These are phyloP conservation scores for Trochalopteron elliotii DNA, from an alignment of 2,113 vertebrate genomes.

Conservation along the genomic window DNA sequence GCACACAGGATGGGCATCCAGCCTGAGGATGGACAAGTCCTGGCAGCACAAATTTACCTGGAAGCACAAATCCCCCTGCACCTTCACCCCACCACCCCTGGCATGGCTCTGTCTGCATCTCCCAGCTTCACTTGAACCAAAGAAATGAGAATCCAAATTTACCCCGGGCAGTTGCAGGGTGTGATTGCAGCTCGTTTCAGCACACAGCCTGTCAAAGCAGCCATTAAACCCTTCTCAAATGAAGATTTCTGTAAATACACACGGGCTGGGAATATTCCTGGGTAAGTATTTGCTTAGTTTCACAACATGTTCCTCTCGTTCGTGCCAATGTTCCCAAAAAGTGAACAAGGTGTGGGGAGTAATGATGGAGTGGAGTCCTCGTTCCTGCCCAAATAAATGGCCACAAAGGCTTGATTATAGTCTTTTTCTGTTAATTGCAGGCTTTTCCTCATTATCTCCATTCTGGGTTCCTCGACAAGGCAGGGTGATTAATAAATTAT, in stretches of 20 bases:
- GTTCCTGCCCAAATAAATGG: neutral
- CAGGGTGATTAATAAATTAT: neutral
- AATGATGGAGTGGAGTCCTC: conserved; percentile 33
- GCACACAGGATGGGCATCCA: neutral
- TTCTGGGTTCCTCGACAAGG: neutral
- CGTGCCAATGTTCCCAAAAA: conserved; percentile 47
- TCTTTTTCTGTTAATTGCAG: neutral
- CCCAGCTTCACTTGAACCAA: neutral
- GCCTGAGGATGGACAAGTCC: neutral
- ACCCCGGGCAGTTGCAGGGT: neutral
- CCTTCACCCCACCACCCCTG: neutral
- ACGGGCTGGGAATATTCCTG: neutral
- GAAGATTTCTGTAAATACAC: conserved; percentile 60
- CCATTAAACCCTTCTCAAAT: conserved; percentile 57
- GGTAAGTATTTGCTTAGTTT: conserved; percentile 62
- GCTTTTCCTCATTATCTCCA: neutral
- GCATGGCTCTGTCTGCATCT: neutral
- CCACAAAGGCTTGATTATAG: conserved; percentile 20
- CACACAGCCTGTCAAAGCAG: conserved; percentile 39
- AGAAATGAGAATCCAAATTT: neutral
- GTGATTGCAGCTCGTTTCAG: conserved; percentile 30
- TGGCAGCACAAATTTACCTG: neutral
- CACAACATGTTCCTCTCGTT: conserved; percentile 47
- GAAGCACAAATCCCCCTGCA: neutral
- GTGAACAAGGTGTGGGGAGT: conserved; percentile 45